Evolutionary conservation across 1,140 invertebrate species (phyloP), one percentile per base, ranked within the genome.

Genomic region (Hycleus phaleratus): DNA sequence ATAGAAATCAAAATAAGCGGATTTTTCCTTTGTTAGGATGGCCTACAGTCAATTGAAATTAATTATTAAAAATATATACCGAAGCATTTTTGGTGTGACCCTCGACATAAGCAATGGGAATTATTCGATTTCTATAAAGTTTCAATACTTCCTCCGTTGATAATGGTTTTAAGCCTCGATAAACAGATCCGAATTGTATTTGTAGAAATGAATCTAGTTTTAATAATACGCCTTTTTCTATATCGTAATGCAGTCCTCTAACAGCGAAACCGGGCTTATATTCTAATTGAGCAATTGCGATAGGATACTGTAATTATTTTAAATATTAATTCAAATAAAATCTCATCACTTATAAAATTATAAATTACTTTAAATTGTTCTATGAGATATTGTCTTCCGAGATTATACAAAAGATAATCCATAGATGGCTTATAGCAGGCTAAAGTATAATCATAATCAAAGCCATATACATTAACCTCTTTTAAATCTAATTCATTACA

Each of bases 361-460:
- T 38, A 5, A 25, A 71, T 76, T 77, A 95, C 93, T 81, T 93
- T 94, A 69, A 87, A 90, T 68, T 91, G 88, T 68, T 89, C 83
- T 48, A 98, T 85, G 0, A 98, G 79, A 70, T 85, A 85, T 67
- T 96, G 86, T 62, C 87, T 82, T 5, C 92, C 95, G 40, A 97
- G 78, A 70, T 93, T 88, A 74, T 97, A 98, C 4, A 98, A 81
- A n/a, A 97, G 77, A 70, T 88, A 83, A 73, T 97, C 92, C 71
- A 98, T 77, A 39, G 87, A 83, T 12, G 89, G 86, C 68, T 92
- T 95, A 74, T 98, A 98, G 68, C 90, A 90, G n/a, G 95, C 95
- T 59, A 98, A 74, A 0, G 96, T 98, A 71, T 98, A 98, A 74
- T 98, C 96, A 80, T 98, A 98, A 78, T 98, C 96, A 79, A 98